Percentiles rank a stretch among this genome's conserved stretches.
Evolutionary conservation across 2,113 vertebrate genomes (phyloP).

Genomic region (Perccottus glenii): DNA sequence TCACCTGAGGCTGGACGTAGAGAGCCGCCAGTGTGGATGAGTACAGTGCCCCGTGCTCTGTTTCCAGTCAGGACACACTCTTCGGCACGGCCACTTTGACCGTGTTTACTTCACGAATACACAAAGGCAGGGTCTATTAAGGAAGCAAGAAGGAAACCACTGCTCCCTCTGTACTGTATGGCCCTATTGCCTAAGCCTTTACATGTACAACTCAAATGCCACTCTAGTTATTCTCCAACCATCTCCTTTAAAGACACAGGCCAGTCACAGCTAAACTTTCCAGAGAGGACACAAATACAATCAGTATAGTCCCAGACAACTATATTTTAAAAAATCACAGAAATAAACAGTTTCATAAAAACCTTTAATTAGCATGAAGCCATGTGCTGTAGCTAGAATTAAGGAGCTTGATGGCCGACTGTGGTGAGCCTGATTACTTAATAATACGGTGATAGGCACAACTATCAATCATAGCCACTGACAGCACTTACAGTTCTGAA

Average conservation of each 20-base stretch:
- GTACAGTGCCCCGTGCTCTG: constrained; percentile 62
- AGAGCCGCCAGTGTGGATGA: constrained; percentile 56
- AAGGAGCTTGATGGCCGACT: constrained; percentile 73
- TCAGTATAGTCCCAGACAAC: constrained; percentile 61
- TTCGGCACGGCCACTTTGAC: constrained; percentile 63
- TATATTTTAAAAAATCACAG: constrained; percentile 67
- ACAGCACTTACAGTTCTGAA: constrained; percentile 76
- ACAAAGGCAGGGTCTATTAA: constrained; percentile 64
- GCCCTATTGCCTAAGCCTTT: too few species aligned
- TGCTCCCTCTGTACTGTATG: constrained; percentile 8
- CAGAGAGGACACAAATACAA: constrained; percentile 53
- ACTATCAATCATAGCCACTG: constrained; percentile 78
- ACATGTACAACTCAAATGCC: neutral
- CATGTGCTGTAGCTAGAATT: constrained; percentile 72
- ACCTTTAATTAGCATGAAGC: constrained; percentile 78
- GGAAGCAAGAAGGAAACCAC: constrained; percentile 35
- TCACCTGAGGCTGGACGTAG: constrained; percentile 60
- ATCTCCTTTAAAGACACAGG: neutral
- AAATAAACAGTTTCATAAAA: constrained; percentile 73
- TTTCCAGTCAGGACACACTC: constrained; percentile 74
- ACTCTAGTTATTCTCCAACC: neutral
- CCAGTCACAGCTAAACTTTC: constrained; percentile 23
- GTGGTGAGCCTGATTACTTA: constrained; percentile 80
- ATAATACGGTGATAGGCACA: constrained; percentile 81
- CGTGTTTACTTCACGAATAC: constrained; percentile 71